Evolutionary conservation across 2,113 vertebrate genomes (phyloP), one percentile per base, ranked within the genome.

Genomic region (Chaetorhynchus papuensis): DNA sequence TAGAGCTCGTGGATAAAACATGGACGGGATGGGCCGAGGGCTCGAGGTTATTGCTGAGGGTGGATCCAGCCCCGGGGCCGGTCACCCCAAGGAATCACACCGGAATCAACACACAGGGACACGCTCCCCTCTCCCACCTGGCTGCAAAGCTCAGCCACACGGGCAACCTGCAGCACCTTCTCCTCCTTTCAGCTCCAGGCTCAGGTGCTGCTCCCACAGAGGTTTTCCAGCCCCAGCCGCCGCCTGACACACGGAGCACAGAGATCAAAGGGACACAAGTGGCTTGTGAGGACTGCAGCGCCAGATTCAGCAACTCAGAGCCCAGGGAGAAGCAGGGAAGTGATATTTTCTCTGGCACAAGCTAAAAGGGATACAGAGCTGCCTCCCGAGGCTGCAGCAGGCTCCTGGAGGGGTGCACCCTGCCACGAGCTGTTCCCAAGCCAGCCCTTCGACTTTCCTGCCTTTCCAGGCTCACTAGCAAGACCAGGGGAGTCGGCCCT

Each of bases 1-100:
- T n/a, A 47, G 6, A 87, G 84, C 54, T 92, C 22, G 18, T 49
- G 41, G n/a, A 27, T 12, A 22, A 49, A 90, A 33, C 83, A 31
- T 1, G 6, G 81, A 3, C 16, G 3, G 53, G 11, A 12, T 0
- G 24, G 90, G 42, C 70, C 3, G 21, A 12, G 53, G 89, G 39
- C 88, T 80, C 18, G 20, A 28, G 56, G 77, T 92, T 95, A 95
- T 93, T 93, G 95, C 95, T 96, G 71, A 64, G 83, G 75, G 94
- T 14, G 41, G 83, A 19, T 27, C 68, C 76, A 68, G 90, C 87
- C 80, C 83, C 13, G 21, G 23, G 59, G 60, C 57, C 30, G 50
- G 37, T 41, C 83, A 13, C 63, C 23, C 66, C 13, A 22, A 54
- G 69, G 47, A 72, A 53, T 26, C 47, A 6, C 5, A 28, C 22